Conservation (phyloP, 2,797 vertebrate genomes). For the Oryzias dopingdopingensis region DNA sequence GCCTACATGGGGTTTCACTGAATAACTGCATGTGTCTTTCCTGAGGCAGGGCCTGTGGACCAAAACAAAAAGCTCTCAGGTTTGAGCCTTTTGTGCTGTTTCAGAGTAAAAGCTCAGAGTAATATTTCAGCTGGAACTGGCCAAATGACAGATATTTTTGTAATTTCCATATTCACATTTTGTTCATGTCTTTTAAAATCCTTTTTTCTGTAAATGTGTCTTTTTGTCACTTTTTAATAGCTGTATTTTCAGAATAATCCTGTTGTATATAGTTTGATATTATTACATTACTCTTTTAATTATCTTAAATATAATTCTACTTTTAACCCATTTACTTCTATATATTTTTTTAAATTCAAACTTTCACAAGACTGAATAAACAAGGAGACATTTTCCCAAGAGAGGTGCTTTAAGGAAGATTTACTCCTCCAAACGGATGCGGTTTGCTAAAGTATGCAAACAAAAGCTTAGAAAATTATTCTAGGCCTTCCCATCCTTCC, state of each 20-base stretch:
- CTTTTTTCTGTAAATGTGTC: background rate
- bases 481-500: constrained; percentile 60
- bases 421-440: constrained; percentile 47
- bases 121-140: background rate
- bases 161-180: constrained; percentile 56
- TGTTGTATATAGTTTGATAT: no score
- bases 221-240: background rate
- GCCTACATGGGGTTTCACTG: constrained; percentile 36
- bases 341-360: no score
- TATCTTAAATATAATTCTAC: no score
- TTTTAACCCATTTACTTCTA: no score
- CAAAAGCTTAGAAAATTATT: constrained; percentile 63
- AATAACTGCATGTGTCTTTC: constrained; percentile 27
- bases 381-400: constrained; percentile 23
- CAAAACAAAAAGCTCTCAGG: background rate
- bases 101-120: background rate
- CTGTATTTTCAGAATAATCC: background rate
- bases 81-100: background rate
- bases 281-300: no score
- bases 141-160: constrained; percentile 36
- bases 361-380: background rate
- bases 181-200: constrained; percentile 6
- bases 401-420: constrained; percentile 45
- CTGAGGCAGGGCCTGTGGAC: constrained; percentile 7
- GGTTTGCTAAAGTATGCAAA: constrained; percentile 66